Evolutionary conservation across 1,140 invertebrate species (phyloP), one percentile per base, ranked within the genome.

Genomic region (Condylostylus longicornis): DNA sequence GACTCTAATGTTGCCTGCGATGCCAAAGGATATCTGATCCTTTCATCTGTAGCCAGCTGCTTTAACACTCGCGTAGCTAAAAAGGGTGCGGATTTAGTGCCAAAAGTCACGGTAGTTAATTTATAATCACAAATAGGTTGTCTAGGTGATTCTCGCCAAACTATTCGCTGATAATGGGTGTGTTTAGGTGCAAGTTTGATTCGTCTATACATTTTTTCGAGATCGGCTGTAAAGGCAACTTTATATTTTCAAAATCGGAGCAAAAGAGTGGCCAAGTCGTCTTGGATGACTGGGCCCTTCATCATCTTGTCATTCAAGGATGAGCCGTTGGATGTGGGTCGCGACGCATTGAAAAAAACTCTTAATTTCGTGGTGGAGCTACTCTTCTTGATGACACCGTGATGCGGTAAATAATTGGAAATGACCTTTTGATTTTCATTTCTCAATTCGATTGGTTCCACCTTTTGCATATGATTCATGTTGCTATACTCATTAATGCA

Each of bases 171-270:
- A 20, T 48, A 47, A 12, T 42, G 36, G 8, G 31, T 23, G 19
- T 60, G 42, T 6, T 46, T 35, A 3, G 37, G 14, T 21, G 46
- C 19, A 5, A 63, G 35, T 13, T 17, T n/a, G 9, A 53, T 44
- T 34, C 47, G 46, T n/a, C 51, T 37, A 40, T 51, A 60, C 47
- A 58, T 58, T 39, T 54, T 47, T 17, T 32, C 36, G 13, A 58
- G 45, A 36, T 58, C 55, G 3, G 40, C 43, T 14, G 42, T 39
- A 18, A 58, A 33, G 7, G 50, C 46, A 32, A 44, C 43, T 29
- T 17, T 14, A 30, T 37, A 37, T 8, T 42, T 40, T 14, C 42
- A 32, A 29, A 33, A 37, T 21, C 20, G 15, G 13, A 44, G 8
- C 10, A 37, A 37, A 4, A 37, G 22, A 6, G 15, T 2, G 5